Evolutionary conservation across 2,113 vertebrate species (phyloP).

Genomic region (Corapipo altera): DNA sequence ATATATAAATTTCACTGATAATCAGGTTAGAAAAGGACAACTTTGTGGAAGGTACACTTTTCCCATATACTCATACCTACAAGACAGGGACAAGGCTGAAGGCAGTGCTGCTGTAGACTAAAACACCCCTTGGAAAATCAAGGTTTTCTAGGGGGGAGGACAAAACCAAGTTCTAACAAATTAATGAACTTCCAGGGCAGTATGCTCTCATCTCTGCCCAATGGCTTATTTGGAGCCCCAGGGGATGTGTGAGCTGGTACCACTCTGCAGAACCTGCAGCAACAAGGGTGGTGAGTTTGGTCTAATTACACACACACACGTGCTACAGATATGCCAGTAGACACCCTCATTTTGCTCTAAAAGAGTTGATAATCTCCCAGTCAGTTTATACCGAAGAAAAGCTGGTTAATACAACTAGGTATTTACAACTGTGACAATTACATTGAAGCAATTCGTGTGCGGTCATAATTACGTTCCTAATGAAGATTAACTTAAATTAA

Average conservation of each 20-base stretch:
- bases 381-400: slow-evolving; percentile 36
- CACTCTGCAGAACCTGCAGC: neutral
- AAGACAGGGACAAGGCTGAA: neutral
- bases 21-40: neutral
- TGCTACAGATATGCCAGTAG: neutral
- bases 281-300: neutral
- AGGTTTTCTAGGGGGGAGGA: accelerated
- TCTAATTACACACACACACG: neutral
- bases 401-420: slow-evolving; percentile 37
- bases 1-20: accelerated
- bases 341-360: neutral
- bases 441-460: slow-evolving; percentile 10
- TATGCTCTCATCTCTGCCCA: neutral
- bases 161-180: neutral
- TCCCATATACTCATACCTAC: neutral
- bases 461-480: slow-evolving; percentile 65
- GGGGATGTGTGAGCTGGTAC: neutral
- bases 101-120: neutral
- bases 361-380: neutral
- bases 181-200: neutral
- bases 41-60: neutral
- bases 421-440: slow-evolving; percentile 67
- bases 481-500: slow-evolving; percentile 78
- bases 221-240: neutral
- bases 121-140: neutral